phyloP scores from a whole-genome alignment of 2,888 invertebrate genomes.

The Chydorus sphaericus region DNA sequence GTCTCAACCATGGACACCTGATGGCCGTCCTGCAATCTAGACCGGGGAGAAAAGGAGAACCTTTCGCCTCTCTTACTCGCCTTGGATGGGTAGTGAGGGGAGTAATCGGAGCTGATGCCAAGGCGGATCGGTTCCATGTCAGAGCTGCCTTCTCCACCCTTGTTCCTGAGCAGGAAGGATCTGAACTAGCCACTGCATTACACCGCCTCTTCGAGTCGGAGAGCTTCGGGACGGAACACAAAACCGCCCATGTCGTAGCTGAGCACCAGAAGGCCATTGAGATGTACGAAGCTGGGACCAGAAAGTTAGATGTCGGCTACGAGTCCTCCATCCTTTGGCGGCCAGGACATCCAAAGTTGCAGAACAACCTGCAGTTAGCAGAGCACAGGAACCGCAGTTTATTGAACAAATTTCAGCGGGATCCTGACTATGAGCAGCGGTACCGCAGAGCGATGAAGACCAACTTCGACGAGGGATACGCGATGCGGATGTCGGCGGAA shows the following conservation, averaged over 20 bases:
- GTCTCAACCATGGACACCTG: not conserved
- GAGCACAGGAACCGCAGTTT: conserved; percentile 12
- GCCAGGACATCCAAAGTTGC: conserved; percentile 3
- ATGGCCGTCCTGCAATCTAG: not conserved
- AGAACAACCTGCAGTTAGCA: conserved; percentile 13
- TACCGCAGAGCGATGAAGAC: not conserved
- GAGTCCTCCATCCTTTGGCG: conserved; percentile 18
- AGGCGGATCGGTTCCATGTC: no score
- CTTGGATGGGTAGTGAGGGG: not conserved
- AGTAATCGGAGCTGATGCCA: not conserved
- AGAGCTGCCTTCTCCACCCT: no score
- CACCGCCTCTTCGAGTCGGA: conserved; percentile 11
- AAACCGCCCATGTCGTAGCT: not conserved
- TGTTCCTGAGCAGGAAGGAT: no score
- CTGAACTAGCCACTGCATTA: no score
- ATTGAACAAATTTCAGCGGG: conserved; percentile 9
- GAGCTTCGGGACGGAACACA: not conserved
- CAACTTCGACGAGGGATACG: conserved; percentile 1
- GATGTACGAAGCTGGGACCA: not conserved
- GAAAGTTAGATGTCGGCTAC: conserved; percentile 9
- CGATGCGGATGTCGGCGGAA: not conserved
- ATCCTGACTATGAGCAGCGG: not conserved
- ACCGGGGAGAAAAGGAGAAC: not conserved
- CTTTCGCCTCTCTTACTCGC: not conserved
- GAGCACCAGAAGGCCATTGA: not conserved